Percentiles rank a stretch among this genome's conserved stretches.
These are phyloP conservation scores for Trachymyrmex septentrionalis DNA, from an alignment of 1,140 invertebrate species.

Conservation along the genomic window DNA sequence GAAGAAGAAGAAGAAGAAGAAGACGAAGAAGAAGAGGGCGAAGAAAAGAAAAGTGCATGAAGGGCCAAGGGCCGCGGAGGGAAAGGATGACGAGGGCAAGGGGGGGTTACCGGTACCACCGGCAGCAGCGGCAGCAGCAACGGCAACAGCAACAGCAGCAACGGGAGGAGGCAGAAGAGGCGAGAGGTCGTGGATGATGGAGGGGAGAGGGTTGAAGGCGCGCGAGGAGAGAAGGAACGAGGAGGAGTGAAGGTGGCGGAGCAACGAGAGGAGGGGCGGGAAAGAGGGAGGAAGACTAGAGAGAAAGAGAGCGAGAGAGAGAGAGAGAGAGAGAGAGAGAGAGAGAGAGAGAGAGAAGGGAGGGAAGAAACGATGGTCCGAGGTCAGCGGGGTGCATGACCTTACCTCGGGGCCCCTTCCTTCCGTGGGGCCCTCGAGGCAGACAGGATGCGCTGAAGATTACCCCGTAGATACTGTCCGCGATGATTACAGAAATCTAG, in stretches of 20 bases:
- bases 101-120: constrained; percentile 21
- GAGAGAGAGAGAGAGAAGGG: constrained; percentile 63
- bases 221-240: constrained; percentile 66
- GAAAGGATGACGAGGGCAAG: constrained; percentile 11
- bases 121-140: constrained; percentile 33
- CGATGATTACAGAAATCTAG: constrained; percentile 86
- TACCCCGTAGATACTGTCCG: constrained; percentile 85
- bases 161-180: constrained; percentile 47
- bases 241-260: constrained; percentile 55
- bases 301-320: constrained; percentile 71
- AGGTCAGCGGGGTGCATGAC: constrained; percentile 86
- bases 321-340: constrained; percentile 69
- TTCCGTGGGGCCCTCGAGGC: constrained; percentile 85
- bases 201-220: constrained; percentile 59
- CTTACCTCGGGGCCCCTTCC: constrained; percentile 86
- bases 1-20: constrained; percentile 32
- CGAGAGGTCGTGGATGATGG: constrained; percentile 47
- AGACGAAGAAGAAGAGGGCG: constrained; percentile 14
- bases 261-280: constrained; percentile 50
- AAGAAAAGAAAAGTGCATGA: constrained; percentile 29
- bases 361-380: constrained; percentile 83
- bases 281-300: constrained; percentile 45
- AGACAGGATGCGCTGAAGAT: constrained; percentile 86
- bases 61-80: constrained; percentile 18
- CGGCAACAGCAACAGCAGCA: constrained; percentile 38